Percentiles rank a stretch among this genome's conserved stretches.
Conservation (phyloP, 2,797 vertebrate species). For the Luscinia megarhynchos region DNA sequence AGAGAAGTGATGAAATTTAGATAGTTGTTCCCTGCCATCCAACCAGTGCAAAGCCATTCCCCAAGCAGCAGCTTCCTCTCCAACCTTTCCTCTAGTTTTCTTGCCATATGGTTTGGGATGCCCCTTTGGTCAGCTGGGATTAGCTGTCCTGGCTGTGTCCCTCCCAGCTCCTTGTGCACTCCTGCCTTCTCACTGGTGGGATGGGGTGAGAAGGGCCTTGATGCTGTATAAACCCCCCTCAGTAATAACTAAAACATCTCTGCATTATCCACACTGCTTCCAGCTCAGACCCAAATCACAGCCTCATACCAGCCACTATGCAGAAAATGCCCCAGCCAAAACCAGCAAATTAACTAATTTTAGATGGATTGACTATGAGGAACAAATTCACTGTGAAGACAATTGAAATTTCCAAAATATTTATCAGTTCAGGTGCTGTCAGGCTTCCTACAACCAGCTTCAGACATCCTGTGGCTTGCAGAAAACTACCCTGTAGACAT, state of each 20-base stretch:
- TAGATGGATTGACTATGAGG: not conserved
- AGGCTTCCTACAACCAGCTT: not conserved
- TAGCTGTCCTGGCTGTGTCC: not conserved
- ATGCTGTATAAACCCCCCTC: not conserved
- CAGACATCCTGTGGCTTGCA: not conserved
- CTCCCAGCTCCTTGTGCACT: not conserved
- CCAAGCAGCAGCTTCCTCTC: fast-evolving
- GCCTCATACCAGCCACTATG: not conserved
- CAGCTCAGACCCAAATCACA: not conserved
- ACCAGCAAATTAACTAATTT: not conserved
- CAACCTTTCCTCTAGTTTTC: not conserved
- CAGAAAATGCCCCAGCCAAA: not conserved
- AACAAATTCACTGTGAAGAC: not conserved
- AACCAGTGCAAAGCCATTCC: not conserved
- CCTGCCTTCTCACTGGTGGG: not conserved
- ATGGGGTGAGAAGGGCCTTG: not conserved
- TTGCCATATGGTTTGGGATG: not conserved
- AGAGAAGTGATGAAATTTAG: not conserved
- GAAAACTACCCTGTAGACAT: not conserved
- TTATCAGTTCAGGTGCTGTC: not conserved
- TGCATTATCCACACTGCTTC: not conserved
- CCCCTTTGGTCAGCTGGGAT: not conserved
- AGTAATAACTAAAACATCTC: not conserved
- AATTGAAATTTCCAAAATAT: not conserved
- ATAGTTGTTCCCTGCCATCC: not conserved